phyloP scores from a whole-genome alignment of 2,797 vertebrate genomes.

The Platyrinchus mystaceus region DNA sequence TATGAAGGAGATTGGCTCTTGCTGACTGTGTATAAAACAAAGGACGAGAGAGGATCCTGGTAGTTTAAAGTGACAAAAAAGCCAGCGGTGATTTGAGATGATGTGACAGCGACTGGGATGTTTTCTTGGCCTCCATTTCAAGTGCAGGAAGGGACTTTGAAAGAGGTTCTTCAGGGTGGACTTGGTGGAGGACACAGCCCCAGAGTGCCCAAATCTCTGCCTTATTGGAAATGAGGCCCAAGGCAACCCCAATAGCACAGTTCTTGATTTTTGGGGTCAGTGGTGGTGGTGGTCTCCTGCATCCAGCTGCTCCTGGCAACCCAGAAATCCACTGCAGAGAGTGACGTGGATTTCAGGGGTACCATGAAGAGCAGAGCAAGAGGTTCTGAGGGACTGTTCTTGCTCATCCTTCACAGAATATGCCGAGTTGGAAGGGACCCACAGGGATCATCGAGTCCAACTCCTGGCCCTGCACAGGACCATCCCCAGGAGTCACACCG shows the following conservation, averaged over 20 bases:
- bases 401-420: background rate
- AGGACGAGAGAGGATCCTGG: background rate
- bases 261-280: background rate
- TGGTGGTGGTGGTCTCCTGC: background rate
- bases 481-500: background rate
- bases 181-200: background rate
- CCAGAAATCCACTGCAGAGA: background rate
- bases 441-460: background rate
- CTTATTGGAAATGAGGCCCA: background rate
- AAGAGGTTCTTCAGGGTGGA: background rate
- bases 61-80: background rate
- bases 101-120: background rate
- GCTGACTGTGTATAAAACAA: constrained; percentile 16
- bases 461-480: background rate
- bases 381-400: background rate
- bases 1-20: constrained; percentile 40
- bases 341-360: background rate
- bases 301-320: background rate
- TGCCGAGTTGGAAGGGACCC: background rate
- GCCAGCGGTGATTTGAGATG: background rate
- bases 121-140: background rate
- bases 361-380: background rate
- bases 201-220: background rate
- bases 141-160: background rate
- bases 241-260: background rate